Evolutionary conservation across 1,140 invertebrate genomes (phyloP).

Genomic region (Procambarus virginalis): DNA sequence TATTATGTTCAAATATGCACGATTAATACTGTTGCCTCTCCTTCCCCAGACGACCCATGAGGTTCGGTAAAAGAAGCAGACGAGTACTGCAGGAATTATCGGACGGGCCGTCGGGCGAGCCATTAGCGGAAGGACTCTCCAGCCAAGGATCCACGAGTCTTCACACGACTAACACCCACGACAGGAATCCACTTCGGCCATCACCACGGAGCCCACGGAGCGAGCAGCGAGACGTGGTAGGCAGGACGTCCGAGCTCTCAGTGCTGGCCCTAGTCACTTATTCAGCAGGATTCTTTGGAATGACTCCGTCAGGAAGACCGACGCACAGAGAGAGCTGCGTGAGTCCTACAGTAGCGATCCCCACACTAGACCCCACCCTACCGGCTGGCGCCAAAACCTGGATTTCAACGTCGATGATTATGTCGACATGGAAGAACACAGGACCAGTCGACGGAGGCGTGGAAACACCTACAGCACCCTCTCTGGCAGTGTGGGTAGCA

Average conservation of each 20-base stretch:
- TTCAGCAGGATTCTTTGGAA: constrained; percentile 17
- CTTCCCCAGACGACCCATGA: constrained; percentile 45
- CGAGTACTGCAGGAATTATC: not conserved
- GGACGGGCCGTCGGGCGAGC: not conserved
- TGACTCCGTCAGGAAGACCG: not conserved
- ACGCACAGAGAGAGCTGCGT: not conserved
- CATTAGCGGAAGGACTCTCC: not conserved
- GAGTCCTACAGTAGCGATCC: not conserved
- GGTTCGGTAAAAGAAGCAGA: constrained; percentile 39
- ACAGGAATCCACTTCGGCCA: not conserved
- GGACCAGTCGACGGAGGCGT: not conserved
- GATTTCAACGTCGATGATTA: not conserved
- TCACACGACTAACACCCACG: not conserved
- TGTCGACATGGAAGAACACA: not conserved
- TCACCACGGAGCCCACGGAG: not conserved
- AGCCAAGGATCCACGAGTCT: not conserved
- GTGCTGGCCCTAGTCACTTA: not conserved
- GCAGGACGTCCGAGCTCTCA: not conserved
- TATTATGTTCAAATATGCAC: no score
- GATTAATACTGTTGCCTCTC: not conserved
- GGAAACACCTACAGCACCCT: not conserved
- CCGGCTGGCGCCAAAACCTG: not conserved
- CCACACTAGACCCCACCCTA: not conserved
- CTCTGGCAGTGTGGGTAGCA: not conserved
- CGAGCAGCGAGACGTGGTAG: not conserved